A percentile compares a stretch with the other conserved stretches of the same genome.
Evolutionary conservation across 1,140 invertebrate species (phyloP).

Genomic region (Myzus persicae): DNA sequence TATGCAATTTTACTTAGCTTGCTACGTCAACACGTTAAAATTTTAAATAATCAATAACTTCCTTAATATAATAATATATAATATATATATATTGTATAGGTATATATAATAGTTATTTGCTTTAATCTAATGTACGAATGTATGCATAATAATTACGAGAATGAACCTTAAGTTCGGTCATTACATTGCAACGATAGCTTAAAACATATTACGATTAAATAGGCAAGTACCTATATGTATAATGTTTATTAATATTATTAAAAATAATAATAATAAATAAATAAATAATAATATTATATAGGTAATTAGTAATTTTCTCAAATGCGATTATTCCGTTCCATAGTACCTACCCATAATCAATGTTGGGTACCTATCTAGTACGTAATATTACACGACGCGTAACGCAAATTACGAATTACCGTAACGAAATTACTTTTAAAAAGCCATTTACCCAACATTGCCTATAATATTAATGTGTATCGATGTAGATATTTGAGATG

Average conservation of each 20-base stretch:
- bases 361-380: not conserved
- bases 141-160: constrained; percentile 28
- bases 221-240: not conserved
- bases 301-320: constrained; percentile 1
- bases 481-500: not conserved
- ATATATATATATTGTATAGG: not conserved
- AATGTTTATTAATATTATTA: not conserved
- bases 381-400: not conserved
- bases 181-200: constrained; percentile 1
- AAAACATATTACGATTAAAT: constrained; percentile 11
- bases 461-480: not conserved
- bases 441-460: not conserved
- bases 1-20: constrained; percentile 30
- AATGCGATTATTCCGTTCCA: constrained; percentile 48
- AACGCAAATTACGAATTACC: not conserved
- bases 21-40: constrained; percentile 36
- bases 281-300: not conserved
- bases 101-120: constrained; percentile 3
- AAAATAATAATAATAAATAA: constrained; percentile 3
- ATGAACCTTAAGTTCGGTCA: not conserved
- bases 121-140: constrained; percentile 51
- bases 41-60: constrained; percentile 46
- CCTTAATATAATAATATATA: constrained; percentile 24
- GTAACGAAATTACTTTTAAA: not conserved
- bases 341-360: constrained; percentile 14